These are phyloP conservation scores for Harmothoe impar DNA, from an alignment of 2,888 invertebrate species.

Conservation along the genomic window DNA sequence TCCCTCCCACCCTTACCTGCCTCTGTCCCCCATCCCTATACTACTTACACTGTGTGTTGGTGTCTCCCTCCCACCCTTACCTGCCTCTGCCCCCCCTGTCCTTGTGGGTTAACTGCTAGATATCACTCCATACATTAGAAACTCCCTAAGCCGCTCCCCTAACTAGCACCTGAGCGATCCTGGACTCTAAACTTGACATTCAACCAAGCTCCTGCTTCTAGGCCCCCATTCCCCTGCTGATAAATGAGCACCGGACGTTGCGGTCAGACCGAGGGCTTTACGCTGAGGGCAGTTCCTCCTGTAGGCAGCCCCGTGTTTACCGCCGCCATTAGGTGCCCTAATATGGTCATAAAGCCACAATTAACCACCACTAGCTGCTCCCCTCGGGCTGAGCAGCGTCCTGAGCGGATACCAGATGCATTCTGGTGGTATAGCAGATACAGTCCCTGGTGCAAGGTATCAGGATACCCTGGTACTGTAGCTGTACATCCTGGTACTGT, in stretches of 20 bases:
- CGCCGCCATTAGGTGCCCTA: not conserved
- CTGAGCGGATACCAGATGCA: not conserved
- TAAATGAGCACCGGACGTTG: too few relatives aligned
- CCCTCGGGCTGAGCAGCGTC: not conserved
- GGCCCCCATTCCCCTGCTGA: too few relatives aligned
- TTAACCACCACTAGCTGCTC: slow-evolving; percentile 2
- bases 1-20: slow-evolving; percentile 39
- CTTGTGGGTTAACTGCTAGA: not conserved
- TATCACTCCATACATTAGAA: too few relatives aligned
- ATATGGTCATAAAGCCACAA: not conserved
- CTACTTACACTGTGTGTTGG: too few relatives aligned
- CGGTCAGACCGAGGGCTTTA: not conserved
- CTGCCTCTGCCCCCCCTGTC: not conserved
- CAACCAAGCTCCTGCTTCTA: too few relatives aligned
- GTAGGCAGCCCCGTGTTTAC: not conserved
- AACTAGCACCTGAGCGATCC: not conserved
- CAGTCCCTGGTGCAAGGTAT: too few relatives aligned
- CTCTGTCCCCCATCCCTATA: not conserved
- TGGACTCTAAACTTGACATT: not conserved
- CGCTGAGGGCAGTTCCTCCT: not conserved
- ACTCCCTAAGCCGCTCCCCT: not conserved
- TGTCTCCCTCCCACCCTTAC: not conserved
- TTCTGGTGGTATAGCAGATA: too few relatives aligned
- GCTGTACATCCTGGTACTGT: too few relatives aligned
- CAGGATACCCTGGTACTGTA: too few relatives aligned